A percentile compares a stretch with the other conserved stretches of the same genome.
phyloP scores from a whole-genome alignment of 2,888 invertebrate genomes.

The Ormyrus rosae region DNA sequence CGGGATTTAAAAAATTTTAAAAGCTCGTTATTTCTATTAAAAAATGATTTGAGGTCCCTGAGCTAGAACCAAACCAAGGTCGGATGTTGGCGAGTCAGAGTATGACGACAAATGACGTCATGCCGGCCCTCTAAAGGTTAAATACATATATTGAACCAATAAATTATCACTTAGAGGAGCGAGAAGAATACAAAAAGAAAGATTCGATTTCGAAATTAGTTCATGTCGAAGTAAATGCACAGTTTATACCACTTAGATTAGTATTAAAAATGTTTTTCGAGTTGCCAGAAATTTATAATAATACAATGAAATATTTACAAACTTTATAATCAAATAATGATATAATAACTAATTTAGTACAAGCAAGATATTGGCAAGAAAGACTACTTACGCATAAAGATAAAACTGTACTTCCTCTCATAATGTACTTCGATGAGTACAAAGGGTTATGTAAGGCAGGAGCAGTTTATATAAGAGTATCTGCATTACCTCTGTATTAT shows the following conservation, averaged over 20 bases:
- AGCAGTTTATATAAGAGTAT: no score
- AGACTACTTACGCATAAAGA: background rate
- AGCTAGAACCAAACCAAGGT: no score
- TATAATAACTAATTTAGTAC: background rate
- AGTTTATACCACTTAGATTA: background rate
- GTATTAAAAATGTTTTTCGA: background rate
- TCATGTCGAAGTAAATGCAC: conserved; percentile 11
- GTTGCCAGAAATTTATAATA: background rate
- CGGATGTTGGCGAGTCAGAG: no score
- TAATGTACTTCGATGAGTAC: no score
- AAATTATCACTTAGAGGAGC: conserved; percentile 46
- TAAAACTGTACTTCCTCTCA: conserved; percentile 55
- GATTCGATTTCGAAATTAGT: background rate
- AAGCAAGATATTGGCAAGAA: background rate
- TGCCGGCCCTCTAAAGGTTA: no score
- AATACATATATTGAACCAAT: conserved; percentile 51
- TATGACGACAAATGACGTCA: no score
- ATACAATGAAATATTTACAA: background rate
- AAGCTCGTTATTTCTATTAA: no score
- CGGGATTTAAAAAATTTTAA: no score
- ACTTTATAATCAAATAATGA: background rate
- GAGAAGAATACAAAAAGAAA: conserved; percentile 43
- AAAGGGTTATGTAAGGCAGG: no score
- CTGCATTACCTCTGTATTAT: no score
- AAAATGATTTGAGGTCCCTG: no score